phyloP scores from a whole-genome alignment of 2,113 vertebrate genomes.

The Panthera uncia region DNA sequence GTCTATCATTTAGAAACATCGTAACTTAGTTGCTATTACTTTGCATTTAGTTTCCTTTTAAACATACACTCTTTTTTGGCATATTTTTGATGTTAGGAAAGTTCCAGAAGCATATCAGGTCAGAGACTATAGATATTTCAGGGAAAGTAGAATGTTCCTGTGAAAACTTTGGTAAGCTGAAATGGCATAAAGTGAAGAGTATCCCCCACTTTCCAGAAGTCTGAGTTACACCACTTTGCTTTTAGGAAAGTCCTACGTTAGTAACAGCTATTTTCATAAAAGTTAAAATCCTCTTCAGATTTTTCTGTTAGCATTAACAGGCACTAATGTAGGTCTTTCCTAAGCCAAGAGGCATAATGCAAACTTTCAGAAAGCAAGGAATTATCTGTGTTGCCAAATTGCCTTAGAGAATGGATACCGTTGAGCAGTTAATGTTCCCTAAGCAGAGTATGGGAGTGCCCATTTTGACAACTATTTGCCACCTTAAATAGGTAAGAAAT shows the following conservation, averaged over 20 bases:
- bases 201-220: not conserved
- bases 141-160: not conserved
- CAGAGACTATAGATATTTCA: not conserved
- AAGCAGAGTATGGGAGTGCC: not conserved
- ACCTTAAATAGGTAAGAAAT: not conserved
- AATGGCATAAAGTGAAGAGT: not conserved
- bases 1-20: not conserved
- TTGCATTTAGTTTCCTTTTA: not conserved
- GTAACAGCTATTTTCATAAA: not conserved
- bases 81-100: not conserved
- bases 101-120: not conserved
- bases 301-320: not conserved
- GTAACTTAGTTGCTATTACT: not conserved
- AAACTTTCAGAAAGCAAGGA: not conserved
- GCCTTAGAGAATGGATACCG: not conserved
- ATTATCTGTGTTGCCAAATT: not conserved
- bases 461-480: not conserved
- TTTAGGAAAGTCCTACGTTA: not conserved
- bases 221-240: not conserved
- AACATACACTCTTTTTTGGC: not conserved
- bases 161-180: not conserved
- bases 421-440: not conserved
- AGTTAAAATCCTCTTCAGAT: not conserved
- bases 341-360: not conserved
- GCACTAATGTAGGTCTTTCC: not conserved